Percentiles rank a stretch among this genome's conserved stretches.
Conservation (phyloP, 2,888 invertebrate species). For the Trypoxylon attenuatum region DNA sequence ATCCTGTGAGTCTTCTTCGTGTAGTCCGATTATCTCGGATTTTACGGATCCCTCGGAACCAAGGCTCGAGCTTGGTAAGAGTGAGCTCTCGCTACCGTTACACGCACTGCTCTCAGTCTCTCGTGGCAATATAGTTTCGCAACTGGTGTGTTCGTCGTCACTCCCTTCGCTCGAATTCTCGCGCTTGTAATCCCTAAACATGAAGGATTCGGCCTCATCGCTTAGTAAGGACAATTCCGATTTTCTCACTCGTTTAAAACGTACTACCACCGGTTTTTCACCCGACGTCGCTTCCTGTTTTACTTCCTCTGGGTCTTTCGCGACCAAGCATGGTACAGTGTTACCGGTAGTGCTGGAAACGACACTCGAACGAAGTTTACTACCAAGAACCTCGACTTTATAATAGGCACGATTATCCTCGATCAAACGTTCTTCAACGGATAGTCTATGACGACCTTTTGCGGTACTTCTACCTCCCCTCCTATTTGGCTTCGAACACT, state of each 20-base stretch:
- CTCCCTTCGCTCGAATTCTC: constrained; percentile 79
- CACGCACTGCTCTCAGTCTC: constrained; percentile 67
- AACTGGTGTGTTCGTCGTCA: constrained; percentile 74
- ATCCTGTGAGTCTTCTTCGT: constrained; percentile 70
- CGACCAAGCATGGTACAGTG: constrained; percentile 36
- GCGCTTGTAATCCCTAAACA: constrained; percentile 83
- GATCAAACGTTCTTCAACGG: constrained; percentile 77
- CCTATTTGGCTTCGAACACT: constrained; percentile 31
- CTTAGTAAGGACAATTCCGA: constrained; percentile 86
- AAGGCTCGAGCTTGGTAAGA: background rate
- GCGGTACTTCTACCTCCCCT: constrained; percentile 57
- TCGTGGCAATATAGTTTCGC: constrained; percentile 65
- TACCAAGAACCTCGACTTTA: constrained; percentile 83
- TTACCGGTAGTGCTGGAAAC: constrained; percentile 50
- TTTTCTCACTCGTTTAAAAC: constrained; percentile 84
- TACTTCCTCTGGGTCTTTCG: constrained; percentile 52
- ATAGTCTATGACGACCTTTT: constrained; percentile 69
- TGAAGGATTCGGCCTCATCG: constrained; percentile 91
- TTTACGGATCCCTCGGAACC: constrained; percentile 53
- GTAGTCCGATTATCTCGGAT: constrained; percentile 50
- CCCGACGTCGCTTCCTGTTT: constrained; percentile 66
- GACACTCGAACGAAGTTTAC: constrained; percentile 80
- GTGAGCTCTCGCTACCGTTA: constrained; percentile 15
- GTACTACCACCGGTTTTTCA: constrained; percentile 80
- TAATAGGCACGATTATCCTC: constrained; percentile 80